Conservation (phyloP, 2,797 vertebrate genomes). For the Malurus splendens region DNA sequence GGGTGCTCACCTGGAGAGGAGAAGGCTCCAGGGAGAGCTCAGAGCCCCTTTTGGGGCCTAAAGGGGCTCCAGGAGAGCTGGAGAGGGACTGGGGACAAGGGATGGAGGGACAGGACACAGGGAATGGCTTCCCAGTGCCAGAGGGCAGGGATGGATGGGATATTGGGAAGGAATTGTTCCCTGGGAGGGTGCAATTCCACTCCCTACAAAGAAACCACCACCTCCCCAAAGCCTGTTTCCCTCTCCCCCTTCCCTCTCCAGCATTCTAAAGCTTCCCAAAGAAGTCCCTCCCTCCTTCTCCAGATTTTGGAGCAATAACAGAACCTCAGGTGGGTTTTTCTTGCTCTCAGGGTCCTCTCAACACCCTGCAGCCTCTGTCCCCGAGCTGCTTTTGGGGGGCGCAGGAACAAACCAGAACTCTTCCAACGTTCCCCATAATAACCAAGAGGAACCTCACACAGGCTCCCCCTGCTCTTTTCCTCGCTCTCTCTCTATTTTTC, state of each 20-base stretch:
- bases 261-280: not conserved
- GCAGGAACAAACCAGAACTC: not conserved
- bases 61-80: not conserved
- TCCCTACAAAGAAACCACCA: rapidly evolving
- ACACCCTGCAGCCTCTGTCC: not conserved
- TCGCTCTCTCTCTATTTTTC: not conserved
- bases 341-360: not conserved
- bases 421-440: not conserved
- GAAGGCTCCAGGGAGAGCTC: not conserved
- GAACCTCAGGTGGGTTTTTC: not conserved
- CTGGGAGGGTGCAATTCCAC: not conserved
- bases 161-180: not conserved
- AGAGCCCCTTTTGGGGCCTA: not conserved
- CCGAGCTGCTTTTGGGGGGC: rapidly evolving
- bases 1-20: not conserved
- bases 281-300: rapidly evolving
- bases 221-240: not conserved
- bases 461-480: not conserved
- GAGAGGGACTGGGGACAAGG: not conserved
- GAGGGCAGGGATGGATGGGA: not conserved
- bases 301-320: not conserved
- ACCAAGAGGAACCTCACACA: not conserved
- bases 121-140: not conserved
- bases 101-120: not conserved
- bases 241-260: not conserved